phyloP scores from a whole-genome alignment of 2,113 vertebrate species.

The Lophochroa leadbeateri region DNA sequence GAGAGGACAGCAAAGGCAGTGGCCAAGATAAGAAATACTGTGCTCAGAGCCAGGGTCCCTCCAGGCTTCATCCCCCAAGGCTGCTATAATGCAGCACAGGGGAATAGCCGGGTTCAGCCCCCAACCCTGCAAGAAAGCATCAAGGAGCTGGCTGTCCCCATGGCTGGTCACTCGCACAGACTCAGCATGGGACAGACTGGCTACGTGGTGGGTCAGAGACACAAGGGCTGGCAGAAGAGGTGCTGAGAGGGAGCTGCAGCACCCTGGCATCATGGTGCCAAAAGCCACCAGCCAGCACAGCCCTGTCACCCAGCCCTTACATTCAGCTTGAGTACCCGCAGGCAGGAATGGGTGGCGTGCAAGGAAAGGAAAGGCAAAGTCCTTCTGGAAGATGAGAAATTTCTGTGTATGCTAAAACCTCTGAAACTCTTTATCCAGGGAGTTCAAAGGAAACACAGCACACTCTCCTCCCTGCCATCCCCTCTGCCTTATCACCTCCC shows the following conservation, averaged over 20 bases:
- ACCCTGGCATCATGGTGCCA: not conserved
- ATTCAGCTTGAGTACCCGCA: not conserved
- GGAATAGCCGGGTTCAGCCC: not conserved
- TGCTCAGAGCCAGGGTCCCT: not conserved
- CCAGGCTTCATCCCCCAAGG: not conserved
- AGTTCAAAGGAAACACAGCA: not conserved
- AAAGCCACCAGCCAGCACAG: not conserved
- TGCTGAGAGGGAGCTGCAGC: not conserved
- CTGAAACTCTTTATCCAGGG: not conserved
- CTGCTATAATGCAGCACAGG: rapidly evolving
- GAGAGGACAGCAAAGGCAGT: not conserved
- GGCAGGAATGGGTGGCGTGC: not conserved
- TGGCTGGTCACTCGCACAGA: not conserved
- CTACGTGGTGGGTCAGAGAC: not conserved
- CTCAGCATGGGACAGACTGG: not conserved
- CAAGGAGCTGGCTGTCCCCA: not conserved
- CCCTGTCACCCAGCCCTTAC: not conserved
- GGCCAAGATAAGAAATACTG: not conserved
- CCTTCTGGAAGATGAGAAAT: not conserved
- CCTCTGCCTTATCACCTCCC: not conserved
- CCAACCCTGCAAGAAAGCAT: not conserved
- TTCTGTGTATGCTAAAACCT: not conserved
- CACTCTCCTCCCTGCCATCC: not conserved
- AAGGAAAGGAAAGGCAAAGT: not conserved
- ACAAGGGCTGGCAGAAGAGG: not conserved